Conservation (phyloP, 1,140 invertebrate species). For the Drosophila lini region DNA sequence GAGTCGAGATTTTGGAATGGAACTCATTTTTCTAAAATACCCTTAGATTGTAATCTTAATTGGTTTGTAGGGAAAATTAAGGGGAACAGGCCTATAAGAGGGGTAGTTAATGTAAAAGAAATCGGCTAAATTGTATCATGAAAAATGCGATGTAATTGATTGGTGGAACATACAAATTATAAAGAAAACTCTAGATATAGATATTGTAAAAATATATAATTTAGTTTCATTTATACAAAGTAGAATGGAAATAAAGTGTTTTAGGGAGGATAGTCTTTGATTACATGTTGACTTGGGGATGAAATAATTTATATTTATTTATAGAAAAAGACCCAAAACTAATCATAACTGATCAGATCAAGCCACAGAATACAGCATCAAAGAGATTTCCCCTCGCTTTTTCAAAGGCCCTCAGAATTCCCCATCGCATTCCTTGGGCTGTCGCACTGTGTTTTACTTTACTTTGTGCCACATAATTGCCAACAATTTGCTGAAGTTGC, state of each 20-base stretch:
- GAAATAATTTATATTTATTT: no score
- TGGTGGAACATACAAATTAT: not conserved
- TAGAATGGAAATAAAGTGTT: not conserved
- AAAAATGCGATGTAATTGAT: not conserved
- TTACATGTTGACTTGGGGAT: not conserved
- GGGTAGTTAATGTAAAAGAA: not conserved
- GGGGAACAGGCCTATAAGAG: not conserved
- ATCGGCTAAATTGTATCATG: not conserved
- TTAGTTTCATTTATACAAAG: not conserved
- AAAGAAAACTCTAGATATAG: no score
- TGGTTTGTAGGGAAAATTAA: not conserved
- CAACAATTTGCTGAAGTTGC: conserved; percentile 82
- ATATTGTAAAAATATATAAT: not conserved
- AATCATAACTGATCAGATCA: conserved; percentile 2
- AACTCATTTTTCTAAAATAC: conserved; percentile 21
- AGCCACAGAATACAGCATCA: conserved; percentile 3
- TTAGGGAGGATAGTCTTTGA: not conserved
- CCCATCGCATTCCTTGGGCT: conserved; percentile 12
- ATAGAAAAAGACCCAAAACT: no score
- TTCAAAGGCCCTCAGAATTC: conserved; percentile 36
- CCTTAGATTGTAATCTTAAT: conserved; percentile 14
- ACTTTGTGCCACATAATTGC: conserved; percentile 79
- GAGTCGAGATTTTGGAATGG: conserved; percentile 48
- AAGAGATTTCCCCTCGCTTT: conserved; percentile 27
- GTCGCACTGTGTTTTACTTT: conserved; percentile 52